Evolutionary conservation across 2,113 vertebrate genomes (phyloP).

Genomic region (Anarhynchus alexandrinus): DNA sequence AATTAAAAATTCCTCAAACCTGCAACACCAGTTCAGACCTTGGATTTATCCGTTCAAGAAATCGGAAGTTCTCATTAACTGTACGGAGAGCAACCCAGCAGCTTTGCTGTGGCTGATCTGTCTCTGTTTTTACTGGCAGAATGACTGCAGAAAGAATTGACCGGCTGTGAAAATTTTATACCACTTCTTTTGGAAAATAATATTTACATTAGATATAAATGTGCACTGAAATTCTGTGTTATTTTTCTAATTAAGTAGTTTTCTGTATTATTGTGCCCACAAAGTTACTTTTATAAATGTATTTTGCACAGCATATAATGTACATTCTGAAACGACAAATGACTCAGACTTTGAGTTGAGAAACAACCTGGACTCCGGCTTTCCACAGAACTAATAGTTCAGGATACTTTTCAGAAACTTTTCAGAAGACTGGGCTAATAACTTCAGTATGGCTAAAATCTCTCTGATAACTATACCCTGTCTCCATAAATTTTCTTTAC

Average conservation of each 20-base stretch:
- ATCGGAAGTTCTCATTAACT: neutral
- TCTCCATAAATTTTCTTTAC: neutral
- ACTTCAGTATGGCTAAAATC: neutral
- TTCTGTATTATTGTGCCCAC: neutral
- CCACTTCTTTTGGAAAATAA: neutral
- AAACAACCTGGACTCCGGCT: neutral
- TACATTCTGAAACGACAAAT: neutral
- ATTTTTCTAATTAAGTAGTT: neutral
- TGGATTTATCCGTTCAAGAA: neutral
- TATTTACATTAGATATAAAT: neutral
- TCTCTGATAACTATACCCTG: neutral
- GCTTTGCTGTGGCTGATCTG: neutral
- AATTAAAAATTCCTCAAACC: neutral
- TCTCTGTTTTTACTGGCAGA: neutral
- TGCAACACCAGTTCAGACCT: neutral
- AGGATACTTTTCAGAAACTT: neutral
- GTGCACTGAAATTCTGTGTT: neutral
- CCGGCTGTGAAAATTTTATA: neutral
- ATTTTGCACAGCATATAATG: neutral
- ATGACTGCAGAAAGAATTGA: neutral
- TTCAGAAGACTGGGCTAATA: neutral
- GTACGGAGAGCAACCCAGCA: neutral
- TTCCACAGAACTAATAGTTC: neutral
- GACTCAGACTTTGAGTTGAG: neutral
- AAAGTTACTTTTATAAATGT: neutral